Base-by-base conservation (phyloP, 2,888 invertebrate genomes). In the Amphipoea lucens region DNA sequence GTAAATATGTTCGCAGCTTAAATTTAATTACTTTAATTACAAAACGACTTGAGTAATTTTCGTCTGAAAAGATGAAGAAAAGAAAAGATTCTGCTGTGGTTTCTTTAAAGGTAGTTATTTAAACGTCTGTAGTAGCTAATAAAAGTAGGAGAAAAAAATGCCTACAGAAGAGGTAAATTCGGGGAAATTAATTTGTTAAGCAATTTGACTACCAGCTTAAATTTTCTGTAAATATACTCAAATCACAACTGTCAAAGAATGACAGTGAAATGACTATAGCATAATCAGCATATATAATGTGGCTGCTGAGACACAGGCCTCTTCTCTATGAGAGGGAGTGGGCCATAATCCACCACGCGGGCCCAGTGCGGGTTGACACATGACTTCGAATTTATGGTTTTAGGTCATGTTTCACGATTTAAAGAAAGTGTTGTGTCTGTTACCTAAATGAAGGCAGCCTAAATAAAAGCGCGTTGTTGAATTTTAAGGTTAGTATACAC, bases 1-100 rank as follows among this genome's bases (percentile, higher is more conserved):
- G 69, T 36, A 36, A 76, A 77, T 76, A 77, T 66, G 60, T 77
- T 66, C 36, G 69, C 48, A 65, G 60, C 51, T 77, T 70, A 70
- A 81, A 82, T 66, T 69, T 76, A 6, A 81, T 82, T 78, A 76
- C 65, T 74, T 69, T 70, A 67, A 81, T 71, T 67, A 74, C 11
- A 51, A n/a, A n/a, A 60, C 20, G 51, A 54, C 60, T 36, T 45
- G 45, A 42, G 51, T 70, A 48, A 48, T 29, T 63, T 73, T 79
- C 3, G 7, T 57, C 17, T 66, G 57, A 12, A 68, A 17, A 11
- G 17, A 2, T 65, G 0, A 48, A 29, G 2, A 5, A 5, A 48
- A 36, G 29, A 57, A 2, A 40, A 36, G 6, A 66, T 14, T 23
- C 40, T 42, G 40, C 23, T 42, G 40, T 66, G 3, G 40, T 42